phyloP scores from a whole-genome alignment of 2,797 vertebrate species.

The Serranus cabrilla region DNA sequence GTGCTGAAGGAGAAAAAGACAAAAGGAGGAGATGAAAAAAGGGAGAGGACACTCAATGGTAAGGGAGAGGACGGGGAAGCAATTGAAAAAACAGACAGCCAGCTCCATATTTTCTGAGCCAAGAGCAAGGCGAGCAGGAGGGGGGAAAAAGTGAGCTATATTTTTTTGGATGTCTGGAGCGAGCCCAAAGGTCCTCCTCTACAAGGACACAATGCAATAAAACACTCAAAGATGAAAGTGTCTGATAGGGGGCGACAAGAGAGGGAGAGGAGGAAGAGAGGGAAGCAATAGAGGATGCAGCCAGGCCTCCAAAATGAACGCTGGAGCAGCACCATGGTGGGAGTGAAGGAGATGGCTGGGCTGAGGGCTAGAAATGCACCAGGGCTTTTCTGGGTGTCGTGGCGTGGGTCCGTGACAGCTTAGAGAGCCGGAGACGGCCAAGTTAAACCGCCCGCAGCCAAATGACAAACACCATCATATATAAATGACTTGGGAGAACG shows the following conservation, averaged over 20 bases:
- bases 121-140: slow-evolving; percentile 41
- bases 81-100: slow-evolving; percentile 41
- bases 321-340: slow-evolving; percentile 30
- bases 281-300: slow-evolving; percentile 49
- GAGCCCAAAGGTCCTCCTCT: slow-evolving; percentile 73
- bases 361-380: slow-evolving; percentile 48
- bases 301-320: slow-evolving; percentile 45
- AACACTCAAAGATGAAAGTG: slow-evolving; percentile 74
- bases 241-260: slow-evolving; percentile 67
- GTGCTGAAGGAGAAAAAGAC: slow-evolving; percentile 70
- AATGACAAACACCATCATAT: slow-evolving; percentile 72
- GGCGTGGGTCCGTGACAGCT: slow-evolving; percentile 54
- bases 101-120: slow-evolving; percentile 62
- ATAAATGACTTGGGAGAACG: slow-evolving; percentile 55
- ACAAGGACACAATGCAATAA: slow-evolving; percentile 77
- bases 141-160: slow-evolving; percentile 36
- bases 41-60: slow-evolving; percentile 65
- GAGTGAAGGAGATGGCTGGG: slow-evolving; percentile 21
- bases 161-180: slow-evolving; percentile 71
- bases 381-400: slow-evolving; percentile 59
- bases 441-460: slow-evolving; percentile 64
- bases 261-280: slow-evolving; percentile 50
- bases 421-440: slow-evolving; percentile 37
- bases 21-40: slow-evolving; percentile 58
- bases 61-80: slow-evolving; percentile 34